These are phyloP conservation scores for Palythoa caribaeorum DNA, from an alignment of 92 coral and sea anemone genomes.

Conservation along the genomic window DNA sequence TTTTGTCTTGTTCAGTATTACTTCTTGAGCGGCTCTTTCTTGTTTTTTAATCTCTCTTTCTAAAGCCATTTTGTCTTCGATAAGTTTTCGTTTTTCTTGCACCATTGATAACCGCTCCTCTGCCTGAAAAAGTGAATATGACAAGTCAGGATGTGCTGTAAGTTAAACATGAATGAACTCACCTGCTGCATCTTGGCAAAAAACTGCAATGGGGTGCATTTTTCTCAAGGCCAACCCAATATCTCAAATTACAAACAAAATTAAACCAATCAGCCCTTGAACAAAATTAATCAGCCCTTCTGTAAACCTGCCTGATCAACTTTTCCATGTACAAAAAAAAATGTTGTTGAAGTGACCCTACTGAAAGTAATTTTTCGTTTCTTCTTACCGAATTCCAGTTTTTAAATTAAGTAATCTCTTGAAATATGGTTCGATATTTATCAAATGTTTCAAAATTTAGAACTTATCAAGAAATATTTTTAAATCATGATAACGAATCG, in stretches of 20 bases:
- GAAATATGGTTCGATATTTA: background rate
- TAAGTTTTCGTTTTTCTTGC: constrained; percentile 85
- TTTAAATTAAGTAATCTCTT: background rate
- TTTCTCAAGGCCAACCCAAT: background rate
- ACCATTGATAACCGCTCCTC: constrained; percentile 98
- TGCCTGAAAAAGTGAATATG: constrained; percentile 70
- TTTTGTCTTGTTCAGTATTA: constrained; percentile 93
- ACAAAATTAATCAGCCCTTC: background rate
- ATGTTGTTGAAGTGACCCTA: background rate
- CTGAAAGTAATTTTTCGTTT: background rate
- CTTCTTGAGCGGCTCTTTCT: constrained; percentile 93
- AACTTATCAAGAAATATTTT: too few relatives aligned
- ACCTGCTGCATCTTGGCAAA: background rate
- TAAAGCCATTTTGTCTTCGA: constrained; percentile 83
- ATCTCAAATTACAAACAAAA: background rate
- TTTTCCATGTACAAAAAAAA: background rate
- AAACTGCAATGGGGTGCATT: background rate
- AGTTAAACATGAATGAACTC: background rate
- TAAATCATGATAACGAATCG: too few relatives aligned
- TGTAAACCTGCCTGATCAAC: background rate
- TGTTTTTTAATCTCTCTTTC: constrained; percentile 95
- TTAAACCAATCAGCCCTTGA: background rate
- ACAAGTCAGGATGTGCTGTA: background rate
- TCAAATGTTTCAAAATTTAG: too few relatives aligned
- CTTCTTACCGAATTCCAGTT: background rate